These are phyloP conservation scores for Mythimna pallens DNA, from an alignment of 2,888 invertebrate genomes.

Conservation along the genomic window DNA sequence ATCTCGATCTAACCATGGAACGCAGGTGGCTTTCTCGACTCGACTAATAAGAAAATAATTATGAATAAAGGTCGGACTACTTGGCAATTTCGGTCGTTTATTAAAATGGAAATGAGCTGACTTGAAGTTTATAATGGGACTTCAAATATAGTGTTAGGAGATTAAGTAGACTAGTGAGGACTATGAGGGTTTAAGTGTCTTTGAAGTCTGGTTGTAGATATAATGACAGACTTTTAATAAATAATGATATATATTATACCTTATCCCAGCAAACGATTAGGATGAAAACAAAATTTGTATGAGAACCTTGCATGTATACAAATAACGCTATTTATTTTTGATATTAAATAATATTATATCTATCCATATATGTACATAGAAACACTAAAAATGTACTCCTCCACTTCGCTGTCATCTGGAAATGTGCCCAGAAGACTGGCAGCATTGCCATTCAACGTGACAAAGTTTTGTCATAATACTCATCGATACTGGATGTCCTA, in stretches of 20 bases:
- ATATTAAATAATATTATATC: too few species aligned
- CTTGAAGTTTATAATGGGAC: slow-evolving; percentile 61
- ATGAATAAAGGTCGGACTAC: slow-evolving; percentile 73
- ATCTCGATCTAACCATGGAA: slow-evolving; percentile 60
- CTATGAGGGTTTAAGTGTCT: slow-evolving; percentile 18
- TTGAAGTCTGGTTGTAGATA: background rate
- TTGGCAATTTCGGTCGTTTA: slow-evolving; percentile 74
- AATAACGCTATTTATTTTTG: too few species aligned
- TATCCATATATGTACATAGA: too few species aligned
- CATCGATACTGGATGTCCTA: too few species aligned
- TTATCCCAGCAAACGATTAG: background rate
- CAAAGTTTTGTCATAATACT: too few species aligned
- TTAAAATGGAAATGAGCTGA: slow-evolving; percentile 72
- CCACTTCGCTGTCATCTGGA: too few species aligned
- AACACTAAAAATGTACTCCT: too few species aligned
- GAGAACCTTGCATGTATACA: too few species aligned
- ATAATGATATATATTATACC: too few species aligned
- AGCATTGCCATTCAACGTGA: too few species aligned
- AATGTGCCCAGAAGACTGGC: too few species aligned
- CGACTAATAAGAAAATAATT: slow-evolving; percentile 78
- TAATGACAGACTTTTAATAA: background rate
- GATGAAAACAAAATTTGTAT: background rate
- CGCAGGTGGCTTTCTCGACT: slow-evolving; percentile 69
- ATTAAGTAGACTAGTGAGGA: slow-evolving; percentile 31
- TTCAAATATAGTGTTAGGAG: slow-evolving; percentile 52